Evolutionary conservation across 2,888 invertebrate genomes (phyloP).

Genomic region (Gonocerus acuteangulatus): DNA sequence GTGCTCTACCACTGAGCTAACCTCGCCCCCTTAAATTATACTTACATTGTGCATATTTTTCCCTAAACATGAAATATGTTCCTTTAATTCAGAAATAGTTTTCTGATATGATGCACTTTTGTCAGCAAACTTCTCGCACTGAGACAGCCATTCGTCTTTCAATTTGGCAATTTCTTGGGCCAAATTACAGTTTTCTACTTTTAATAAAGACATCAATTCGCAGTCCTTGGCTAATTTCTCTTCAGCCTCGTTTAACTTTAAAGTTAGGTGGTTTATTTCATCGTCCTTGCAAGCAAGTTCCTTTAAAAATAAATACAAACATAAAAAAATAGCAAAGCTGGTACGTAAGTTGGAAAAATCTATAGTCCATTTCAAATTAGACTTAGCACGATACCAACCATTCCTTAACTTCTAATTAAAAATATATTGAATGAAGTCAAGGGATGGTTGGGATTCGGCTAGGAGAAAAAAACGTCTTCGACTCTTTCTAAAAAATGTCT

Average conservation of each 20-base stretch:
- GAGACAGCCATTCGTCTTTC: not conserved
- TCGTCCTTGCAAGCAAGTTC: not conserved
- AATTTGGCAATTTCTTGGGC: not conserved
- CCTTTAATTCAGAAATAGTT: slow-evolving; percentile 3
- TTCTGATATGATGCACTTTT: slow-evolving; percentile 3
- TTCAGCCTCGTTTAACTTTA: not conserved
- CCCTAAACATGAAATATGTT: not conserved
- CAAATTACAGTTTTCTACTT: not conserved
- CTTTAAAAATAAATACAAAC: not conserved
- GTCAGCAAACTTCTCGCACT: not conserved
- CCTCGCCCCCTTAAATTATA: no score
- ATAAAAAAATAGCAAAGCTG: no score
- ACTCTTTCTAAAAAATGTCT: no score
- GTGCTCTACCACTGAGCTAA: no score
- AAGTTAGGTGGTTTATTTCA: not conserved
- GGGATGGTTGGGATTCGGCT: no score
- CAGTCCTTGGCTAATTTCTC: not conserved
- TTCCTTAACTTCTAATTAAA: no score
- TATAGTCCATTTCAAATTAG: not conserved
- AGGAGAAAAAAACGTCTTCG: no score
- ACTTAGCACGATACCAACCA: no score
- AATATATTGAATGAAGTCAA: no score
- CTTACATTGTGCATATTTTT: no score
- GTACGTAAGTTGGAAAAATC: no score
- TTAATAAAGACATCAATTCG: not conserved